These are phyloP conservation scores for Megaustenia siamemsis DNA, from an alignment of 2,888 invertebrate species.

Conservation along the genomic window DNA sequence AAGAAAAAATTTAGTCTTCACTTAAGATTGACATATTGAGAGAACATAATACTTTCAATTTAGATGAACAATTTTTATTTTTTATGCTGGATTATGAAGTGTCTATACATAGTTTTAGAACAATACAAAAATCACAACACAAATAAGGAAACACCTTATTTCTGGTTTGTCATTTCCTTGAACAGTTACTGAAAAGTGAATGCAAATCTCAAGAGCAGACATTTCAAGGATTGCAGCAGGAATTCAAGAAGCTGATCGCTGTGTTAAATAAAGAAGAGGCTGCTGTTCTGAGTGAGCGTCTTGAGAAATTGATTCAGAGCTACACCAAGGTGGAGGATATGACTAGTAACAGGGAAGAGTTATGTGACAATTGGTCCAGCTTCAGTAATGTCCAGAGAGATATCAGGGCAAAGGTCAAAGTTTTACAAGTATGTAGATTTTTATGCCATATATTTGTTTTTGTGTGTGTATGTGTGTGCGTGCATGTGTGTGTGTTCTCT, in stretches of 20 bases:
- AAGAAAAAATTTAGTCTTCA: no score
- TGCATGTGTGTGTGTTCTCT: no score
- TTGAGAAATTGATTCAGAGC: constrained; percentile 87
- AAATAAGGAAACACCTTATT: no score
- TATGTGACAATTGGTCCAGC: constrained; percentile 84
- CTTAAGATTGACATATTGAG: no score
- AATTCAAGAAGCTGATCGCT: constrained; percentile 88
- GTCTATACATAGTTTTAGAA: no score
- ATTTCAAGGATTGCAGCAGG: constrained; percentile 89
- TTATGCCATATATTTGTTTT: no score
- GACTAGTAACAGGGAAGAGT: constrained; percentile 71
- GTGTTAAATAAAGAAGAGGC: constrained; percentile 88
- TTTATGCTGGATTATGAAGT: no score
- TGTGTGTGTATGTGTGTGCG: no score
- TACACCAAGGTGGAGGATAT: constrained; percentile 83
- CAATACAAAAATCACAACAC: no score
- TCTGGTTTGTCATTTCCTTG: constrained; percentile 17
- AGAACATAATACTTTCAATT: no score
- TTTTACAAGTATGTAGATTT: constrained; percentile 83
- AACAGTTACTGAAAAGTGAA: constrained; percentile 90
- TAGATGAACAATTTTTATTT: no score
- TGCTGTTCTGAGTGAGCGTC: constrained; percentile 87
- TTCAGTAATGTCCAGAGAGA: constrained; percentile 90
- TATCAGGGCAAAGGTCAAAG: constrained; percentile 88
- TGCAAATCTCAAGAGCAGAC: constrained; percentile 90